Conservation (phyloP, 2,888 invertebrate species). For the Brenthis daphne region DNA sequence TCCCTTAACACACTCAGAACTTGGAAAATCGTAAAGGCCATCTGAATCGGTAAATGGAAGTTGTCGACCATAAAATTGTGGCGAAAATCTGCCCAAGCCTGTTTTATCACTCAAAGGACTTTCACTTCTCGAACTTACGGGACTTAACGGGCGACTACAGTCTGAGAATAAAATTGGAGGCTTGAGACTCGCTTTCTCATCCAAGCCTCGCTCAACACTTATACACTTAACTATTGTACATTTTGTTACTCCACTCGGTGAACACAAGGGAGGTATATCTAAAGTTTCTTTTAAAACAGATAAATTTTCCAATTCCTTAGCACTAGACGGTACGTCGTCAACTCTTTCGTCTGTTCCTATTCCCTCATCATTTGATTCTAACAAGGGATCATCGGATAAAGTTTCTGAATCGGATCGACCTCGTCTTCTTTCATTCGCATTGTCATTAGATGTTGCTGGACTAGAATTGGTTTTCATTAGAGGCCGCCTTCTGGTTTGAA, state of each 20-base stretch:
- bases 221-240: constrained; percentile 81
- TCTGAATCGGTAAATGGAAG: constrained; percentile 90
- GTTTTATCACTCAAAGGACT: constrained; percentile 89
- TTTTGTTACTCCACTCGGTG: constrained; percentile 77
- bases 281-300: constrained; percentile 70
- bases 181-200: constrained; percentile 70
- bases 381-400: constrained; percentile 86
- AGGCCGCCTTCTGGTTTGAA: constrained; percentile 83
- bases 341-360: constrained; percentile 90
- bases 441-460: constrained; percentile 69
- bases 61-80: constrained; percentile 87
- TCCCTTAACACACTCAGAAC: constrained; percentile 85
- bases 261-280: constrained; percentile 73
- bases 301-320: constrained; percentile 82
- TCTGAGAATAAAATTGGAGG: constrained; percentile 82
- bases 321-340: constrained; percentile 87
- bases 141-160: constrained; percentile 84
- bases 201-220: constrained; percentile 80
- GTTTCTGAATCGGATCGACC: constrained; percentile 89
- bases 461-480: constrained; percentile 83
- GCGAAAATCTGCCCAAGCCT: constrained; percentile 85
- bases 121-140: constrained; percentile 90
- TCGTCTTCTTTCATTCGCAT: constrained; percentile 77
- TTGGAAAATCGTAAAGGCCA: constrained; percentile 90
- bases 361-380: constrained; percentile 90